Base-by-base conservation (phyloP, 2,797 vertebrate species). In the Sternarchorhynchus goeldii region DNA sequence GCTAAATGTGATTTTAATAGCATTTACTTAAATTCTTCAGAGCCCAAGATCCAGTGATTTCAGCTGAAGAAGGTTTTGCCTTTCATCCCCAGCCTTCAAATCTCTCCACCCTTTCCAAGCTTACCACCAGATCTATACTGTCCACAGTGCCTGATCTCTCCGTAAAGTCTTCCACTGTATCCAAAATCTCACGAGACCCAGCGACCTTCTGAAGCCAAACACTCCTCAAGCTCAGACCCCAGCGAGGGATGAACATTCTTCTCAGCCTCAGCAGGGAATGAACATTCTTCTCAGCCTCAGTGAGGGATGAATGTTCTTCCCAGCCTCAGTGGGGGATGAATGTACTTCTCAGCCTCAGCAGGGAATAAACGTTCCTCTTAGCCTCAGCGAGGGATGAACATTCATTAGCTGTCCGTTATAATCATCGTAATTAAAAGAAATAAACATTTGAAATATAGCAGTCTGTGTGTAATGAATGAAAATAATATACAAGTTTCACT, bases 61-160 rank as follows among this genome's bases (percentile, higher is more conserved):
- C 77, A 56, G 73, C 21, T 70, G 62, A 41, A 64, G 70, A 79
- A 63, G 31, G 10, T 6, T 20, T 59, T 36, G 31, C 17, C n/a
- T 59, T 81, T 8, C 21, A 17, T 14, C 72, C 71, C 41, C 83
- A 86, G 73, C 87, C 84, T 29, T 85, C 88, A 18, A 86, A 84
- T 32, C 55, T 88, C 20, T 89, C 88, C 65, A 71, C 85, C 0
- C 73, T 84, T 14, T 90, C 91, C 0, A 80, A 78, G 74, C 82
- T 87, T 84, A 87, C 85, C 39, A 85, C 87, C 31, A 89, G 88
- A 63, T 88, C 89, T 68, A 90, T 87, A 69, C 17, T 80, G 20
- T 90, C 91, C 3, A 85, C 87, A 0, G 58, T 90, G 16, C 90
- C 91, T 0, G 88, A 90, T 77, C 67, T 92, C 36, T 88, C 88